A percentile compares a stretch with the other conserved stretches of the same genome.
Conservation (phyloP, 1,140 invertebrate genomes). For the Drosophila nannoptera region DNA sequence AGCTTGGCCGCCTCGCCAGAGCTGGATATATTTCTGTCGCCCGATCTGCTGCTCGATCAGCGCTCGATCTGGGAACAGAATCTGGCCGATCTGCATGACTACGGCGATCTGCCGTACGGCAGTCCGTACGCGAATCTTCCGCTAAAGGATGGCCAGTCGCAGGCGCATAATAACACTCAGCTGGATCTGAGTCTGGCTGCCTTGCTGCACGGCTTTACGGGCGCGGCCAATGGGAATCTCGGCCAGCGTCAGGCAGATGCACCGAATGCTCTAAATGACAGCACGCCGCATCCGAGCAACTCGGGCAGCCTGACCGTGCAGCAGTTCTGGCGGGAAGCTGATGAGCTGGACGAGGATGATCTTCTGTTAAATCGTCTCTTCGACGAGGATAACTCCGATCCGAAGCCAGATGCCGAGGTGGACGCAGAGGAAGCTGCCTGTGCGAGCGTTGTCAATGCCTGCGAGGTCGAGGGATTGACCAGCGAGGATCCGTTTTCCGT, state of each 20-base stretch:
- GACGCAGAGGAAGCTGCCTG: constrained; percentile 20
- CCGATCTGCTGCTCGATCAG: constrained; percentile 64
- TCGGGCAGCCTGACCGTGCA: constrained; percentile 49
- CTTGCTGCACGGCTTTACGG: constrained; percentile 56
- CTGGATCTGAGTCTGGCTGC: constrained; percentile 65
- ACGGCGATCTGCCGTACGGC: constrained; percentile 63
- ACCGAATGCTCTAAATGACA: constrained; percentile 65
- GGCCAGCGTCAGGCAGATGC: neutral
- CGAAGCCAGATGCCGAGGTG: constrained; percentile 13
- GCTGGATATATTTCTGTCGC: constrained; percentile 66
- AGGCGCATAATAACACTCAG: constrained; percentile 50
- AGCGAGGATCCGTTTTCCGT: constrained; percentile 44
- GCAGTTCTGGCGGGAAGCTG: constrained; percentile 40
- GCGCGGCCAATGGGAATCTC: constrained; percentile 19
- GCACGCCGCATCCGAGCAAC: constrained; percentile 65
- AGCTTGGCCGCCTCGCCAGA: constrained; percentile 37
- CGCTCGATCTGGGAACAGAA: constrained; percentile 78
- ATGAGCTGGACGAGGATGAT: constrained; percentile 39
- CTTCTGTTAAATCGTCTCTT: constrained; percentile 38
- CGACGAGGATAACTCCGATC: constrained; percentile 39
- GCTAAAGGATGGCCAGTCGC: constrained; percentile 73
- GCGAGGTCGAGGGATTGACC: constrained; percentile 62
- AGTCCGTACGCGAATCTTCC: constrained; percentile 71
- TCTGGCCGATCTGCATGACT: constrained; percentile 74
- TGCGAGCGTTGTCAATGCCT: constrained; percentile 49